These are phyloP conservation scores for Aplochiton taeniatus DNA, from an alignment of 2,797 vertebrate species.

Conservation along the genomic window DNA sequence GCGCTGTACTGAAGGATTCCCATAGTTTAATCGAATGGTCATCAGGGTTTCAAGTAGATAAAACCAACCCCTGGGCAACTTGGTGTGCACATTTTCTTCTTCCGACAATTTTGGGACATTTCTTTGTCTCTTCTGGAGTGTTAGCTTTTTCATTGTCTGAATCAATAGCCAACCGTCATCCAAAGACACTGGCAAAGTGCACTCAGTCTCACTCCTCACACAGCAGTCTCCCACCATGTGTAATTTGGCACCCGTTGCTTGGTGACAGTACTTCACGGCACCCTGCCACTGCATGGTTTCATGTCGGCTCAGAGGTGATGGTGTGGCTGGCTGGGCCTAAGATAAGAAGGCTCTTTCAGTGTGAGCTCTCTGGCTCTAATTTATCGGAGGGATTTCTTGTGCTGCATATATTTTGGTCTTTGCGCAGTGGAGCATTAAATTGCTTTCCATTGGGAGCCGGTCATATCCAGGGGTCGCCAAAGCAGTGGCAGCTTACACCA, in stretches of 20 bases:
- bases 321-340: constrained; percentile 61
- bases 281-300: constrained; percentile 60
- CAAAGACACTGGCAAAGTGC: constrained; percentile 15
- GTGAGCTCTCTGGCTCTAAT: constrained; percentile 76
- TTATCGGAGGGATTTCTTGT: constrained; percentile 78
- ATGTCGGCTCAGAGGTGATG: constrained; percentile 70
- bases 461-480: constrained; percentile 72
- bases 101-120: no score
- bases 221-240: constrained; percentile 31
- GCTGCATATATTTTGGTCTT: constrained; percentile 78
- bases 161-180: constrained; percentile 1
- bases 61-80: constrained; percentile 2
- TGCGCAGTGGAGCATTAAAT: constrained; percentile 84
- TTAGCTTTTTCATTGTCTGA: not conserved
- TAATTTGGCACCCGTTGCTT: constrained; percentile 56
- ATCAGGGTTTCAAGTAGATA: constrained; percentile 43
- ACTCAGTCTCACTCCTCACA: constrained; percentile 26
- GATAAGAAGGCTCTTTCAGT: constrained; percentile 74
- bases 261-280: constrained; percentile 63
- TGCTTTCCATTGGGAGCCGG: constrained; percentile 83
- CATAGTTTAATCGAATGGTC: constrained; percentile 69
- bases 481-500: constrained; percentile 68
- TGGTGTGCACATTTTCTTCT: constrained; percentile 37
- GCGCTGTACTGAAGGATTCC: constrained; percentile 61
- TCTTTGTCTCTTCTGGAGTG: not conserved